Percentiles rank a stretch among this genome's conserved stretches.
Conservation (phyloP, 2,113 vertebrate genomes). For the Corythornis cristatus region DNA sequence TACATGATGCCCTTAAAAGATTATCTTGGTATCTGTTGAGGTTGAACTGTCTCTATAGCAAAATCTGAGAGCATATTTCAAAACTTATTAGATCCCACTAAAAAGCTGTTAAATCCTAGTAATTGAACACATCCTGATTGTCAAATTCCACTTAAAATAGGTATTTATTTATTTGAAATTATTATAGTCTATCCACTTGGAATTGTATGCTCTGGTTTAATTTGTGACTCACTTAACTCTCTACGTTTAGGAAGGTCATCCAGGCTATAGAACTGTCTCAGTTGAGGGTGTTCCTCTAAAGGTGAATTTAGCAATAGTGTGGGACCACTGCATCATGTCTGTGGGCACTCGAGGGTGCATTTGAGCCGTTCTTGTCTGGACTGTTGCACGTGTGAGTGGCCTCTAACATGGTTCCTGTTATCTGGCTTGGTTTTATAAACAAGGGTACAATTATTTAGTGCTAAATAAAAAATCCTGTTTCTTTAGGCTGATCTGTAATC, state of each 20-base stretch:
- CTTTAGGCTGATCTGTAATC: background rate
- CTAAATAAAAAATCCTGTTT: background rate
- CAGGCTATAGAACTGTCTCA: background rate
- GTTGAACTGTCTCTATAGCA: slow-evolving; percentile 23
- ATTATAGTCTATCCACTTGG: background rate
- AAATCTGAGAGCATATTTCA: slow-evolving; percentile 27
- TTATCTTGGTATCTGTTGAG: slow-evolving; percentile 63
- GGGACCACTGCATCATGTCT: fast-evolving
- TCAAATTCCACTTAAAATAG: background rate
- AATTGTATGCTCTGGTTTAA: background rate
- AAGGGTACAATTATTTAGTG: background rate
- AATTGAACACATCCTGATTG: background rate
- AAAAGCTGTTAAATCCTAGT: background rate
- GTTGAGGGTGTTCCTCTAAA: background rate
- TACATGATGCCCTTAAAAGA: slow-evolving; percentile 63
- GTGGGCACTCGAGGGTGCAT: background rate
- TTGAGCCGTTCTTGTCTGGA: background rate
- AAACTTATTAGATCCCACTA: background rate
- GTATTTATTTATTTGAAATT: background rate
- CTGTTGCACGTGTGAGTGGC: background rate
- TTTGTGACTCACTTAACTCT: background rate
- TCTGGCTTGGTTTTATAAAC: background rate
- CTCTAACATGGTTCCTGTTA: background rate
- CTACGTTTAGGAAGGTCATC: background rate
- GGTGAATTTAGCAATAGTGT: background rate